Percentiles rank a stretch among this genome's conserved stretches.
Evolutionary conservation across 2,113 vertebrate species (phyloP).

Genomic region (Psittacus erithacus): DNA sequence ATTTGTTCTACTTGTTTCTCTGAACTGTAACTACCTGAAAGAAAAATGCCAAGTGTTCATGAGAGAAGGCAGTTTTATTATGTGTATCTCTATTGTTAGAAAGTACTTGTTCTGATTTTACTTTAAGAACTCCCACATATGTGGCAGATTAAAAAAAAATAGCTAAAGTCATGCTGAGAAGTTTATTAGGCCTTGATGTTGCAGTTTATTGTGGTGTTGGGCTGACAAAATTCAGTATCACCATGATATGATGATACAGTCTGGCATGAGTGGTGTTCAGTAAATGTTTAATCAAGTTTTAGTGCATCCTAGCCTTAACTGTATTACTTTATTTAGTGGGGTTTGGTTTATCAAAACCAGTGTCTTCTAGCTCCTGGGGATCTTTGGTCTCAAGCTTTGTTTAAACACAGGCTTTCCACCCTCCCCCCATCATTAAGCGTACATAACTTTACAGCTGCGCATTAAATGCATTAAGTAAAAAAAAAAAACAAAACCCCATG

Average conservation of each 20-base stretch:
- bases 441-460: neutral
- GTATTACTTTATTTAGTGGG: neutral
- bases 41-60: neutral
- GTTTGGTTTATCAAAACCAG: neutral
- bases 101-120: neutral
- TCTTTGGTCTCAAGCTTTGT: neutral
- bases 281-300: neutral
- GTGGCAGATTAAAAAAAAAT: neutral
- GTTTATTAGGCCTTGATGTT: neutral
- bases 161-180: neutral
- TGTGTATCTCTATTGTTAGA: neutral
- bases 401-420: neutral
- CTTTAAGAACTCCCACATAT: neutral
- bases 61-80: neutral
- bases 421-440: neutral
- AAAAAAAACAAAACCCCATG: rapidly evolving
- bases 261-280: neutral
- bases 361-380: neutral
- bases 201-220: neutral
- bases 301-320: neutral
- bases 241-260: neutral
- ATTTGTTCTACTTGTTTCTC: neutral
- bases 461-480: neutral
- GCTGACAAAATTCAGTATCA: neutral
- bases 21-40: neutral